Conservation (phyloP, 2,888 invertebrate species). For the Lepidonotus clava region DNA sequence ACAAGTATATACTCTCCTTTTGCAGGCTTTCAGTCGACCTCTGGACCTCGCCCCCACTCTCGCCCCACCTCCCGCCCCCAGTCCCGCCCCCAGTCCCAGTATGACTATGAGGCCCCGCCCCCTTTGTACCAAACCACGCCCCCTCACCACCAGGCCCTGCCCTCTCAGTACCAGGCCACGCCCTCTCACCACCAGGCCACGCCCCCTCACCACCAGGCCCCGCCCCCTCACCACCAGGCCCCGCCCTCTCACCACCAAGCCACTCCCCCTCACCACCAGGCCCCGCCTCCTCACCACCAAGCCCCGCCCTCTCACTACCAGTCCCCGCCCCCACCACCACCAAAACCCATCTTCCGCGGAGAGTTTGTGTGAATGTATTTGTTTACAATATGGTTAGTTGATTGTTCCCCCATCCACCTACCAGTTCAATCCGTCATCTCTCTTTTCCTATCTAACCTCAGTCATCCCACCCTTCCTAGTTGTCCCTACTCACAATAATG, state of each 20-base stretch:
- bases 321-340: slow-evolving; percentile 27
- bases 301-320: not conserved
- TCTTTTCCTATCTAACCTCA: too few species aligned
- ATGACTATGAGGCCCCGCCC: slow-evolving; percentile 18
- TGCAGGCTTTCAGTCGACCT: not conserved
- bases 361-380: slow-evolving; percentile 32
- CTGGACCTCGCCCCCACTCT: not conserved
- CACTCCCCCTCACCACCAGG: not conserved
- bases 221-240: slow-evolving; percentile 29
- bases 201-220: not conserved
- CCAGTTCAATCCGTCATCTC: too few species aligned
- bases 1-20: too few species aligned
- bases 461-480: too few species aligned
- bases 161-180: not conserved
- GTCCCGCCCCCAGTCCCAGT: slow-evolving; percentile 39
- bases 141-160: not conserved
- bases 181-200: not conserved
- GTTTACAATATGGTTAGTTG: not conserved
- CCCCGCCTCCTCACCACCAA: slow-evolving; percentile 4
- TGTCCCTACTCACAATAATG: too few species aligned
- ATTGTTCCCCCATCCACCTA: too few species aligned
- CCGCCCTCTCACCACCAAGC: not conserved
- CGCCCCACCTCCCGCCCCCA: slow-evolving; percentile 26
- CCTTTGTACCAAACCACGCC: not conserved
- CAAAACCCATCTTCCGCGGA: not conserved